Evolutionary conservation across 2,888 invertebrate species (phyloP).

Genomic region (Anorthoa munda): DNA sequence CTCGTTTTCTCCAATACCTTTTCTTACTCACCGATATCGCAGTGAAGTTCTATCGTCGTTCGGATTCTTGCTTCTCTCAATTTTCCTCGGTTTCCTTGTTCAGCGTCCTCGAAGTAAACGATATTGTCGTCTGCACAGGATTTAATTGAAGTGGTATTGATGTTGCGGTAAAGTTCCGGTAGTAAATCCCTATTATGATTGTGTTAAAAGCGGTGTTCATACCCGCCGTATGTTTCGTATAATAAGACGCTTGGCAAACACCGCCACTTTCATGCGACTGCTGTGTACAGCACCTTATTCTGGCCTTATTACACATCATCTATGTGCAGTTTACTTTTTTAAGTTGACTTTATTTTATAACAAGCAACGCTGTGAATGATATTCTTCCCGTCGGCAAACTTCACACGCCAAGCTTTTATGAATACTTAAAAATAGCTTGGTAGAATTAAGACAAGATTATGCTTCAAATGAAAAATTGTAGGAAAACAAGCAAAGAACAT

Average conservation of each 20-base stretch:
- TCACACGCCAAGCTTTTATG: constrained; percentile 6
- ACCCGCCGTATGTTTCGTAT: constrained; percentile 16
- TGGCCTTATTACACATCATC: constrained; percentile 42
- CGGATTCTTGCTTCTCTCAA: constrained; percentile 32
- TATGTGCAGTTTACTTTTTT: constrained; percentile 23
- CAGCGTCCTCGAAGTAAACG: constrained; percentile 46
- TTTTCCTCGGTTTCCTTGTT: constrained; percentile 37
- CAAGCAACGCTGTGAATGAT: constrained; percentile 1
- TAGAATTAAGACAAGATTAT: constrained; percentile 6
- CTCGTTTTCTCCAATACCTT: background rate
- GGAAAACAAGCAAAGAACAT: constrained; percentile 20
- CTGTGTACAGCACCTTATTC: constrained; percentile 43
- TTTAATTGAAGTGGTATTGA: constrained; percentile 61
- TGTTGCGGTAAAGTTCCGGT: constrained; percentile 55
- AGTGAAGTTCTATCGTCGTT: constrained; percentile 28
- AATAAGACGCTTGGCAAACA: constrained; percentile 52
- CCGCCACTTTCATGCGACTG: constrained; percentile 37
- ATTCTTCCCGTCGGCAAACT: constrained; percentile 15
- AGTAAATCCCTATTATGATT: constrained; percentile 62
- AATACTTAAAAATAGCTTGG: constrained; percentile 7
- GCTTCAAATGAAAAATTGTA: constrained; percentile 12
- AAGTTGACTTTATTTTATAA: constrained; percentile 33
- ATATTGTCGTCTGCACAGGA: constrained; percentile 51
- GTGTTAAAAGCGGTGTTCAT: constrained; percentile 54
- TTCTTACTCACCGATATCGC: constrained; percentile 18